Evolutionary conservation across 2,113 vertebrate genomes (phyloP), one percentile per base, ranked within the genome.

Genomic region (Trochalopteron elliotii): DNA sequence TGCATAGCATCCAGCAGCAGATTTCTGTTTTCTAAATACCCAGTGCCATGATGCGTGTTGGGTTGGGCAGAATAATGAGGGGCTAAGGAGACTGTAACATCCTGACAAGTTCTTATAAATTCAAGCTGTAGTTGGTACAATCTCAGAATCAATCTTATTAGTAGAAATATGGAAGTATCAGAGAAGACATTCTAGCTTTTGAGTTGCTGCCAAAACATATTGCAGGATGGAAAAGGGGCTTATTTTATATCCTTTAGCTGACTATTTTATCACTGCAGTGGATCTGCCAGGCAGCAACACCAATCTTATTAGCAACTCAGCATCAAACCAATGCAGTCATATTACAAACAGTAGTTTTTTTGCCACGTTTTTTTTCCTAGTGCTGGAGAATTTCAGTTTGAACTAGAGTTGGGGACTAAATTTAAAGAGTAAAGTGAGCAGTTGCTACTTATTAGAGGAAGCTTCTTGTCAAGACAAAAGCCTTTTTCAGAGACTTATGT

Each of bases 271-370:
- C 67, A 71, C 55, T 61, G 68, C 68, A 89, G 77, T 64, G 55
- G 47, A 79, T 75, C 72, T 87, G 50, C 52, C 77, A 84, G 31
- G 35, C 67, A 90, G 61, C n/a, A 75, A 78, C 70, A 47, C 70
- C 69, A 80, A 45, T 47, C 77, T 92, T 94, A 84, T 64, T 92
- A 85, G 72, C 61, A 79, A 35, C 63, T 93, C 83, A 94, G 75
- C 22, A 79, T 24, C 44, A 81, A 83, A 70, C 40, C 47, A 71
- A 71, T 56, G 40, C 67, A 90, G 56, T 63, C n/a, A 24, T 49
- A 76, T 64, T 56, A 49, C 22, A 91, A 90, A 89, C 14, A 45
- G 33, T 13, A 7, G 3, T 7, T 53, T 7, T 76, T 71, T 72
- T 30, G 15, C 15, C 25, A 18, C 65, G 39, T 87, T 83, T 93